A percentile compares a stretch with the other conserved stretches of the same genome.
phyloP scores from a whole-genome alignment of 2,888 invertebrate species.

The Habrosyne pyritoides region DNA sequence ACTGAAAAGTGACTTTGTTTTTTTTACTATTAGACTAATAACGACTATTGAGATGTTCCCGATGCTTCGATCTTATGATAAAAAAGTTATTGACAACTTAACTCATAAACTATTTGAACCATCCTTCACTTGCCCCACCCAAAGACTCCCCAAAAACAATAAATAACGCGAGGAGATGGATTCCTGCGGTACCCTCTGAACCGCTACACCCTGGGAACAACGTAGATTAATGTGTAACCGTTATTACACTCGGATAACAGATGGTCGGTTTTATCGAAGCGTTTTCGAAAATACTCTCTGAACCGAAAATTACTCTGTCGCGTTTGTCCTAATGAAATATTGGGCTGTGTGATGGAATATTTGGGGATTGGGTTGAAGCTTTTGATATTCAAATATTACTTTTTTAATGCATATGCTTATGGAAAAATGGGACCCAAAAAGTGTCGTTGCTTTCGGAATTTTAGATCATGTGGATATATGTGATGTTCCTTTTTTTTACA shows the following conservation, averaged over 20 bases:
- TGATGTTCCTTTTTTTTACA: too few species aligned
- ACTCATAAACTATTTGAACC: not conserved
- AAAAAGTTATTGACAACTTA: too few species aligned
- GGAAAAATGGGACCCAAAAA: not conserved
- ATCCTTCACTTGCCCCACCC: too few species aligned
- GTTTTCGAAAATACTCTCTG: not conserved
- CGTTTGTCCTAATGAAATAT: not conserved
- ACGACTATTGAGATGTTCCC: too few species aligned
- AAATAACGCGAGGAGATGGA: constrained; percentile 2
- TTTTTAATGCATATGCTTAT: not conserved
- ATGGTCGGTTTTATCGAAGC: constrained; percentile 4
- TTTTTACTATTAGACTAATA: too few species aligned
- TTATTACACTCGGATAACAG: constrained; percentile 20
- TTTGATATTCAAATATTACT: not conserved
- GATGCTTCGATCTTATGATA: too few species aligned
- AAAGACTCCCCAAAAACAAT: not conserved
- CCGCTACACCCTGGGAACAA: constrained; percentile 7
- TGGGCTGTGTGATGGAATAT: not conserved
- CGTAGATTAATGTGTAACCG: constrained; percentile 25
- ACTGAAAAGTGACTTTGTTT: too few species aligned
- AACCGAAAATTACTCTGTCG: not conserved
- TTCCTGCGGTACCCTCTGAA: constrained; percentile 14
- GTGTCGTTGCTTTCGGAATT: too few species aligned
- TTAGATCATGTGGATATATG: too few species aligned
- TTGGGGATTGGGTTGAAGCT: not conserved